Conservation (phyloP, 2,113 vertebrate genomes). For the Verasper variegatus region DNA sequence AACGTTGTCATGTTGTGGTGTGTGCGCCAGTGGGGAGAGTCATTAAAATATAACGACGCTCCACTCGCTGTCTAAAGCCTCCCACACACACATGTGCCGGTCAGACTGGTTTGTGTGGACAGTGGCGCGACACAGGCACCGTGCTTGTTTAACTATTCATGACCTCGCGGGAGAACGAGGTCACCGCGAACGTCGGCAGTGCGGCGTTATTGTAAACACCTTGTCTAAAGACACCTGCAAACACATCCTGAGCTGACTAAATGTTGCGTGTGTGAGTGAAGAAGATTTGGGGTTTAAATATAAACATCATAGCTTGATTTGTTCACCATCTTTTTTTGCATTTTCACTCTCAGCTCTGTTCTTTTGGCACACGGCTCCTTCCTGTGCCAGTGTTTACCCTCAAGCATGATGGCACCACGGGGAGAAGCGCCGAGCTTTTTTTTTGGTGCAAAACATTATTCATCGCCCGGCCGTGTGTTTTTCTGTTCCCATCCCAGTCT, state of each 20-base stretch:
- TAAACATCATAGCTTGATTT: slow-evolving; percentile 15
- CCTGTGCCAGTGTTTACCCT: slow-evolving; percentile 45
- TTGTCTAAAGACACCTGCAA: background rate
- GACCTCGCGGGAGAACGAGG: slow-evolving; percentile 55
- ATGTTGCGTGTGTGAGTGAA: background rate
- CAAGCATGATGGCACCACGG: slow-evolving; percentile 58
- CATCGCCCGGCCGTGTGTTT: slow-evolving; percentile 10
- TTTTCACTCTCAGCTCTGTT: background rate
- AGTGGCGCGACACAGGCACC: slow-evolving; percentile 43
- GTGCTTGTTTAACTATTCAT: slow-evolving; percentile 78
- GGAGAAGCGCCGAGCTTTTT: slow-evolving; percentile 44
- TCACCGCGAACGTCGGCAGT: slow-evolving; percentile 22
- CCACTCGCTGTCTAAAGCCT: background rate
- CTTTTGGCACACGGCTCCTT: slow-evolving; percentile 35
- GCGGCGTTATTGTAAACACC: slow-evolving; percentile 27
- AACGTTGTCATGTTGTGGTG: slow-evolving; percentile 74
- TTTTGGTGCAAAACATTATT: slow-evolving; percentile 59
- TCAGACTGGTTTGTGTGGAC: slow-evolving; percentile 59
- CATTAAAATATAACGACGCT: slow-evolving; percentile 80
- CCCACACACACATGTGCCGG: slow-evolving; percentile 8
- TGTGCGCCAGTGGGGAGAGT: slow-evolving; percentile 50
- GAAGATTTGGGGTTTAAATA: slow-evolving; percentile 4
- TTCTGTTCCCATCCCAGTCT: slow-evolving; percentile 21
- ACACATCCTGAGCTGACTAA: background rate
- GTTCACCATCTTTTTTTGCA: background rate